These are phyloP conservation scores for Rhopilema esculentum DNA, from an alignment of 30 jellyfish, hydroid and myxozoan species.

Conservation along the genomic window DNA sequence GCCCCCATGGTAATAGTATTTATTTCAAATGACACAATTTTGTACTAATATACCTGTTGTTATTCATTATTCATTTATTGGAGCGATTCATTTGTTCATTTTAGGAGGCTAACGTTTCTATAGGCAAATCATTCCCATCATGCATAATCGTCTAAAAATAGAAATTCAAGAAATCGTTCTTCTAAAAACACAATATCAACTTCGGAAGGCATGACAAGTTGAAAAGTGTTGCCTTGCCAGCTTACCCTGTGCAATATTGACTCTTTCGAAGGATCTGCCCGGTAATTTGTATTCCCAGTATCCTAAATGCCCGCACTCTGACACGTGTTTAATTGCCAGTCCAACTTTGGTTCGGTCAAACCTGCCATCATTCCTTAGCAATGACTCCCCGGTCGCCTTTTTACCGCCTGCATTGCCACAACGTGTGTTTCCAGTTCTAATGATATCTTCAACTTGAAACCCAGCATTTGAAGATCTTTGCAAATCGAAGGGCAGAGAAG, in stretches of 20 bases:
- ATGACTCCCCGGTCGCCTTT: not conserved
- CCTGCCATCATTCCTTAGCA: conserved; percentile 3
- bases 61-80: too few species aligned
- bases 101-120: too few species aligned
- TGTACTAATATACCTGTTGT: too few species aligned
- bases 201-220: too few species aligned
- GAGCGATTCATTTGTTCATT: too few species aligned
- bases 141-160: too few species aligned
- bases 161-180: too few species aligned
- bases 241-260: not conserved
- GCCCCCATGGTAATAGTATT: too few species aligned
- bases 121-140: too few species aligned
- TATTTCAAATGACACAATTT: too few species aligned
- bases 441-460: conserved; percentile 3
- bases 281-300: conserved; percentile 30
- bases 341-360: conserved; percentile 8
- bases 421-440: conserved; percentile 1
- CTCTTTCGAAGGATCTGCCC: conserved; percentile 1
- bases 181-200: too few species aligned
- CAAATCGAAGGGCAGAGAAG: conserved; percentile 44
- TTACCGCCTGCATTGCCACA: conserved; percentile 1
- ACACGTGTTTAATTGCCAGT: conserved; percentile 12
- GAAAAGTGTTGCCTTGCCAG: too few species aligned
- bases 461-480: conserved; percentile 9
- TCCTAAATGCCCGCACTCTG: conserved; percentile 28